phyloP scores from a whole-genome alignment of 2,113 vertebrate genomes.

The Mirounga angustirostris region DNA sequence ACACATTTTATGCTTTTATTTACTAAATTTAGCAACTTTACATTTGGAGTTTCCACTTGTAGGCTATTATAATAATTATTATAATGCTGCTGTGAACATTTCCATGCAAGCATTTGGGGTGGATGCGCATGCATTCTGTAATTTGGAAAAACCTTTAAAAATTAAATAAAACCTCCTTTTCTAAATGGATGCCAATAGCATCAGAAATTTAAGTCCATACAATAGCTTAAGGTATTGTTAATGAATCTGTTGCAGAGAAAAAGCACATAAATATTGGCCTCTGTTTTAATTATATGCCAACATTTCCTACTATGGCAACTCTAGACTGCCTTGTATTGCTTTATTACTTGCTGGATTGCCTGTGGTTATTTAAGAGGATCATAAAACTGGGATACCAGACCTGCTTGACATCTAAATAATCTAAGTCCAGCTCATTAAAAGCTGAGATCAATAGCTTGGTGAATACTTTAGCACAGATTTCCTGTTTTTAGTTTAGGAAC shows the following conservation, averaged over 20 bases:
- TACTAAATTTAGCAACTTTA: not conserved
- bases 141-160: not conserved
- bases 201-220: slow-evolving; percentile 59
- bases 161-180: slow-evolving; percentile 16
- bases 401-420: slow-evolving; percentile 67
- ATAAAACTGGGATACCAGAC: slow-evolving; percentile 75
- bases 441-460: slow-evolving; percentile 66
- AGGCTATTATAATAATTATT: not conserved
- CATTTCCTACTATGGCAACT: slow-evolving; percentile 54
- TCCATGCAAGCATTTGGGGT: not conserved
- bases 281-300: slow-evolving; percentile 48
- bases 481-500: slow-evolving; percentile 38
- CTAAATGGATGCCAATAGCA: slow-evolving; percentile 44
- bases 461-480: slow-evolving; percentile 13
- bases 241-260: slow-evolving; percentile 49
- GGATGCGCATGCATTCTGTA: not conserved
- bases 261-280: slow-evolving; percentile 33
- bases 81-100: not conserved
- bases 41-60: not conserved
- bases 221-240: slow-evolving; percentile 60
- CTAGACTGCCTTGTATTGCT: not conserved
- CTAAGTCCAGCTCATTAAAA: slow-evolving; percentile 72
- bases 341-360: slow-evolving; percentile 59
- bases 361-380: slow-evolving; percentile 73
- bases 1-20: not conserved